A percentile compares a stretch with the other conserved stretches of the same genome.
These are phyloP conservation scores for Latheticus oryzae DNA, from an alignment of 2,888 invertebrate genomes.

Conservation along the genomic window DNA sequence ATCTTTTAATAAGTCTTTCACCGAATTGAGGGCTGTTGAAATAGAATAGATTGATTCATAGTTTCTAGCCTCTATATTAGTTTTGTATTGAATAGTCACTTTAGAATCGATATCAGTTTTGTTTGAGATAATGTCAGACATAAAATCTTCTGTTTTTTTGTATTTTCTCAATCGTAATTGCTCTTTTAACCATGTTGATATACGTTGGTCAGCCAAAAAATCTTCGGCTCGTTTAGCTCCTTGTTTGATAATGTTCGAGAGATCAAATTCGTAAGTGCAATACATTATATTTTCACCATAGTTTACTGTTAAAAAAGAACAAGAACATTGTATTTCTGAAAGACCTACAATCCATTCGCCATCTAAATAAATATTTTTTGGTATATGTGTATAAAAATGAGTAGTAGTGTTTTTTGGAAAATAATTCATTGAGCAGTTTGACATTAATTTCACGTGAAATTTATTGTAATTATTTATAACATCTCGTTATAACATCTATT, in stretches of 20 bases:
- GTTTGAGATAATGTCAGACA: conserved; percentile 1
- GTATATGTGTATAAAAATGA: conserved; percentile 49
- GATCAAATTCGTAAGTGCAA: not conserved
- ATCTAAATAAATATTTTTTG: conserved; percentile 38
- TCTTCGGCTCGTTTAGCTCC: not conserved
- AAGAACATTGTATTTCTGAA: conserved; percentile 28
- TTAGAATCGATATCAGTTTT: too few species aligned
- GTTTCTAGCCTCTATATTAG: conserved; percentile 23
- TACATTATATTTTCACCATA: conserved; percentile 17
- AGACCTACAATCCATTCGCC: conserved; percentile 48
- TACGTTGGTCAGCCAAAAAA: conserved; percentile 1
- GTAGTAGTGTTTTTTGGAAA: conserved; percentile 51
- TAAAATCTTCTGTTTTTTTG: not conserved
- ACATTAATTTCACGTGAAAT: conserved; percentile 49
- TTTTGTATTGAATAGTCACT: conserved; percentile 10
- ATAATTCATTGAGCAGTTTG: conserved; percentile 48
- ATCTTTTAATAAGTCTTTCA: not conserved
- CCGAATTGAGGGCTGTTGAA: conserved; percentile 12
- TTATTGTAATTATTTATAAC: conserved; percentile 25
- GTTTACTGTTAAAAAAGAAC: conserved; percentile 16
- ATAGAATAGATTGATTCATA: conserved; percentile 18
- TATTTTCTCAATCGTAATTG: conserved; percentile 5
- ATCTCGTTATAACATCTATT: conserved; percentile 28
- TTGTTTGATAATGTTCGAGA: not conserved
- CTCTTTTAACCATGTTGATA: not conserved